phyloP scores from a whole-genome alignment of 2,113 vertebrate species.

The Holacanthus passer region DNA sequence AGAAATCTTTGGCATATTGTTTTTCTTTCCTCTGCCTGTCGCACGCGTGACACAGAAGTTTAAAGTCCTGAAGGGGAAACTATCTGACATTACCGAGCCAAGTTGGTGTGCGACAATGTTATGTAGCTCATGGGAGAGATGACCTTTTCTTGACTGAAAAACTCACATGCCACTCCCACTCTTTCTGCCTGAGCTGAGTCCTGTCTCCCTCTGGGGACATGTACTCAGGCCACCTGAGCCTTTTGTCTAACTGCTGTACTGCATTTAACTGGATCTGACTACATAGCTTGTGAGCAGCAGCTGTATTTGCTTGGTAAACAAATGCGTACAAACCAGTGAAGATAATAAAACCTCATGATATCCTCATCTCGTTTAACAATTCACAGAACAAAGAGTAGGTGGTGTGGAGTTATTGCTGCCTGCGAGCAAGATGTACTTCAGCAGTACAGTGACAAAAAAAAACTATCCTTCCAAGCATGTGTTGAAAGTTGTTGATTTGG shows the following conservation, averaged over 20 bases:
- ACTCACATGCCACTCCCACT: slow-evolving; percentile 71
- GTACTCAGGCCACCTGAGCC: slow-evolving; percentile 74
- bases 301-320: slow-evolving; percentile 62
- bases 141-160: slow-evolving; percentile 74
- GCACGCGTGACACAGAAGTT: slow-evolving; percentile 31
- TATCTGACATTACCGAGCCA: slow-evolving; percentile 60
- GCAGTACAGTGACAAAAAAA: neutral
- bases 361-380: slow-evolving; percentile 8
- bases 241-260: slow-evolving; percentile 57
- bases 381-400: slow-evolving; percentile 13
- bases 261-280: slow-evolving; percentile 55
- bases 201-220: slow-evolving; percentile 67
- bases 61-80: slow-evolving; percentile 53
- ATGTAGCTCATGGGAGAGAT: slow-evolving; percentile 64
- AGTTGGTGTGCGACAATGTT: slow-evolving; percentile 58
- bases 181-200: slow-evolving; percentile 71
- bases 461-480: neutral
- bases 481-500: slow-evolving; percentile 6
- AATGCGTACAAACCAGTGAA: slow-evolving; percentile 17
- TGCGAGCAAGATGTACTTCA: neutral
- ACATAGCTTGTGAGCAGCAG: slow-evolving; percentile 41
- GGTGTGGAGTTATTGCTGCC: neutral
- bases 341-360: slow-evolving; percentile 11
- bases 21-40: slow-evolving; percentile 36
- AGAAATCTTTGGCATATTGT: neutral